Conservation (phyloP, 2,888 invertebrate species). For the Ceriagrion tenellum region DNA sequence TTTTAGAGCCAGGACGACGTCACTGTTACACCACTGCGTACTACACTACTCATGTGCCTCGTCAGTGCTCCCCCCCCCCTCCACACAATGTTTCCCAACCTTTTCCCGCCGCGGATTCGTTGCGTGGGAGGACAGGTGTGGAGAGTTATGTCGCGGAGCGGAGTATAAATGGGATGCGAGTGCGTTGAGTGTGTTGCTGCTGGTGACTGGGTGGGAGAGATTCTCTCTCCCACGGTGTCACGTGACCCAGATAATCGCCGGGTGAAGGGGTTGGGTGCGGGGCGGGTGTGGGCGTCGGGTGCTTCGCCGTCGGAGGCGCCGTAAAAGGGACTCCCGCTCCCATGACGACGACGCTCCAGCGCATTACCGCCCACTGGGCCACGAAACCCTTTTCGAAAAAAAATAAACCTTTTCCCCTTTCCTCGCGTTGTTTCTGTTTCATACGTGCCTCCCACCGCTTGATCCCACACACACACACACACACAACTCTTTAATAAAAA, state of each 20-base stretch:
- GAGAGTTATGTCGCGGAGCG: background rate
- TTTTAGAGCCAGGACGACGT: no score
- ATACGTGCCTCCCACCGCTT: background rate
- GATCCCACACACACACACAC: no score
- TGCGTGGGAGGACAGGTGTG: slow-evolving; percentile 22
- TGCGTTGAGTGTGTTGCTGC: no score
- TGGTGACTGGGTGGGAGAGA: background rate
- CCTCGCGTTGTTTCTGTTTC: background rate
- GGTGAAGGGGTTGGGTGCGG: no score
- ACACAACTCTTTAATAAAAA: background rate
- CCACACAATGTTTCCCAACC: background rate
- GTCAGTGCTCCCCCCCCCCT: background rate
- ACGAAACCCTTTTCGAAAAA: background rate
- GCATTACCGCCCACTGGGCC: background rate
- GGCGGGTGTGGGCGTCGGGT: background rate
- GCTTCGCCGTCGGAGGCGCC: background rate
- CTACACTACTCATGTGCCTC: background rate
- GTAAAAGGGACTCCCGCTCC: background rate
- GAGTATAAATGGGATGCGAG: background rate
- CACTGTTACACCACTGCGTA: background rate
- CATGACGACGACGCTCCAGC: no score
- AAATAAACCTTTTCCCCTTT: no score
- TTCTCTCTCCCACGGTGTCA: background rate
- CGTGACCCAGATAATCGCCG: slow-evolving; percentile 63
- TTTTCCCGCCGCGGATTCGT: slow-evolving; percentile 24